A percentile compares a stretch with the other conserved stretches of the same genome.
Conservation (phyloP, 2,797 vertebrate species). For the Helostoma temminkii region DNA sequence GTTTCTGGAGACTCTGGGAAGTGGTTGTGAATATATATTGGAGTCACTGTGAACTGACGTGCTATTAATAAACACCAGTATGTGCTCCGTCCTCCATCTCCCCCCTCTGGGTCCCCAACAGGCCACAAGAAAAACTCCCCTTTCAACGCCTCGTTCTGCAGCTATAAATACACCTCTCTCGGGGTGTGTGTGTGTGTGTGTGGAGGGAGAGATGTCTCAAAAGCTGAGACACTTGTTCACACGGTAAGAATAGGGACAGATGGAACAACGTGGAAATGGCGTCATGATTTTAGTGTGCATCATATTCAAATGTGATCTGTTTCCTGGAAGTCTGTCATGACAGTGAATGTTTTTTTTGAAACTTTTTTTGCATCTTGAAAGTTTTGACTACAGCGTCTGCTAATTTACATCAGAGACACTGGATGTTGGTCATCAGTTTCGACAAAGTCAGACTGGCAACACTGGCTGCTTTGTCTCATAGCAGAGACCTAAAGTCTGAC, state of each 20-base stretch:
- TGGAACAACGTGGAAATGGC: slow-evolving; percentile 40
- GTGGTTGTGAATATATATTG: slow-evolving; percentile 69
- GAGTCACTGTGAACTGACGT: slow-evolving; percentile 69
- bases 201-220: slow-evolving; percentile 33
- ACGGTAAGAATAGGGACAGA: slow-evolving; percentile 49
- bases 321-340: not conserved
- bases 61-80: slow-evolving; percentile 81
- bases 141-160: slow-evolving; percentile 82
- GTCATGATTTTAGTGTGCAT: slow-evolving; percentile 19
- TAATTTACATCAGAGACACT: not conserved
- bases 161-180: slow-evolving; percentile 83
- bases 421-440: not conserved
- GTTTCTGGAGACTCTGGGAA: slow-evolving; percentile 23
- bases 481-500: too few species aligned
- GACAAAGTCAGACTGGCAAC: not conserved
- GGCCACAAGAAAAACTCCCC: slow-evolving; percentile 83
- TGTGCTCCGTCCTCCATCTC: slow-evolving; percentile 60
- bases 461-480: too few species aligned
- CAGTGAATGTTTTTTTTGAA: not conserved
- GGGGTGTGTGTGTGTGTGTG: slow-evolving; percentile 52
- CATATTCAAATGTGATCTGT: not conserved
- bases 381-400: not conserved
- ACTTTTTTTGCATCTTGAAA: not conserved
- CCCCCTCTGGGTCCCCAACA: slow-evolving; percentile 67
- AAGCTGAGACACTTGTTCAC: slow-evolving; percentile 65